phyloP scores from a whole-genome alignment of 2,113 vertebrate genomes.

The Neogale vison region DNA sequence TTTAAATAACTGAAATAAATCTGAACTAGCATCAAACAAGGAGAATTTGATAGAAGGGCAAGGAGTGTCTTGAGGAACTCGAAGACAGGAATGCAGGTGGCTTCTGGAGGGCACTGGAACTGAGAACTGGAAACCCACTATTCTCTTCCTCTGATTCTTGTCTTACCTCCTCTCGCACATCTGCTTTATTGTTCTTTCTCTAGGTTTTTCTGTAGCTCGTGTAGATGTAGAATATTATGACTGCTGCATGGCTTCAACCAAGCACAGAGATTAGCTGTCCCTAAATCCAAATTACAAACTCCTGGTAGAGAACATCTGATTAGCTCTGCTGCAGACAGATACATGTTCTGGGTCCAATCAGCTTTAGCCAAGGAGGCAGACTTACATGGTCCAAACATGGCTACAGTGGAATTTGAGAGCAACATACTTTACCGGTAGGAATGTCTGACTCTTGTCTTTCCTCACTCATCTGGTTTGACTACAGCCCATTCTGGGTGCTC shows the following conservation, averaged over 20 bases:
- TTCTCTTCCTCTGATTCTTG: neutral
- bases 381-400: neutral
- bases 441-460: neutral
- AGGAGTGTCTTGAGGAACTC: neutral
- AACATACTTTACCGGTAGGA: neutral
- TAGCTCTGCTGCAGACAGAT: neutral
- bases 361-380: neutral
- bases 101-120: neutral
- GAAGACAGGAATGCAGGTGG: neutral
- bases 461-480: neutral
- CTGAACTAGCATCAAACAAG: neutral
- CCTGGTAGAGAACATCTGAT: neutral
- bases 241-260: neutral
- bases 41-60: neutral
- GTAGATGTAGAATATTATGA: neutral
- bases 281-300: neutral
- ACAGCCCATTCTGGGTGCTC: neutral
- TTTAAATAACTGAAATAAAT: conserved; percentile 44
- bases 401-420: neutral
- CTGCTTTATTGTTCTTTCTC: neutral
- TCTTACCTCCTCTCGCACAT: neutral
- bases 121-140: neutral
- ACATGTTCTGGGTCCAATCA: neutral
- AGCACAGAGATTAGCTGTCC: neutral
- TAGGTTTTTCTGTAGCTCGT: neutral